A percentile compares a stretch with the other conserved stretches of the same genome.
Conservation (phyloP, 2,888 invertebrate genomes). For the Atethmia centrago region DNA sequence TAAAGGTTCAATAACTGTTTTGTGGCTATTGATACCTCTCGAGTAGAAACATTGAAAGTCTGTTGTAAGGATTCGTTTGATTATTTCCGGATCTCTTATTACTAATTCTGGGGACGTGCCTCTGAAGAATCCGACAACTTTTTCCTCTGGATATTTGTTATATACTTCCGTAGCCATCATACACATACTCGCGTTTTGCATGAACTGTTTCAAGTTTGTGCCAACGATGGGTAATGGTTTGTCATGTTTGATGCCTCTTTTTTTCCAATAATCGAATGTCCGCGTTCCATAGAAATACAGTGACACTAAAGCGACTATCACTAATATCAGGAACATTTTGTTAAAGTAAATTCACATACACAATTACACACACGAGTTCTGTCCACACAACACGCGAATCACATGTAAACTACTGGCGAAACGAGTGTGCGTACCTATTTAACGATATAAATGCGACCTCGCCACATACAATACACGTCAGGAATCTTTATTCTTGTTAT, state of each 20-base stretch:
- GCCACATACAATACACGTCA: background rate
- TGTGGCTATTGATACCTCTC: constrained; percentile 80
- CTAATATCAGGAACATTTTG: constrained; percentile 72
- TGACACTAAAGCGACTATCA: constrained; percentile 65
- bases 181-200: constrained; percentile 79
- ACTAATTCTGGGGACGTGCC: constrained; percentile 79
- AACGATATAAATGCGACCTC: constrained; percentile 18
- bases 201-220: constrained; percentile 78
- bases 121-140: constrained; percentile 83
- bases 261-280: constrained; percentile 82
- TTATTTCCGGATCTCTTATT: constrained; percentile 83
- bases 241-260: constrained; percentile 82
- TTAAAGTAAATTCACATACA: constrained; percentile 37
- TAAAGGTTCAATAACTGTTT: constrained; percentile 81
- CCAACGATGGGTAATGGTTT: constrained; percentile 80
- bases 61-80: constrained; percentile 80
- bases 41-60: constrained; percentile 82
- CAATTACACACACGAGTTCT: background rate
- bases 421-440: constrained; percentile 29
- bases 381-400: constrained; percentile 28
- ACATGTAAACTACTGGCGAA: constrained; percentile 43
- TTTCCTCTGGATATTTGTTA: constrained; percentile 81
- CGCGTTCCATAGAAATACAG: constrained; percentile 79
- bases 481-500: constrained; percentile 25
- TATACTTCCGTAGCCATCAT: constrained; percentile 81